A percentile compares a stretch with the other conserved stretches of the same genome.
These are phyloP conservation scores for Pogonocherus hispidulus DNA, from an alignment of 2,888 invertebrate genomes.

Conservation along the genomic window DNA sequence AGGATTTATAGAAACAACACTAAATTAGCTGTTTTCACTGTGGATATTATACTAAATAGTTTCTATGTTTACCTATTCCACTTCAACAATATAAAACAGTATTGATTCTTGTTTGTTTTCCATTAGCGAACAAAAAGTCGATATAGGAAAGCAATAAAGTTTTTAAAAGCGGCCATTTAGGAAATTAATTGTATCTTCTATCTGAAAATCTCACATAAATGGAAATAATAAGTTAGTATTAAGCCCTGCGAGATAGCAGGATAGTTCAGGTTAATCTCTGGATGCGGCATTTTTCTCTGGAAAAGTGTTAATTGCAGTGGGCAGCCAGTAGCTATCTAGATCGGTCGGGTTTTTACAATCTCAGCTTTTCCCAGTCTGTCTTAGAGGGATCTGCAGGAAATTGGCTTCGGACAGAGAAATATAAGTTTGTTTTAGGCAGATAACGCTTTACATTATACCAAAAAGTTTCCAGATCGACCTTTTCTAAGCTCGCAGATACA, in stretches of 20 bases:
- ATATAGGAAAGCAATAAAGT: constrained; percentile 62
- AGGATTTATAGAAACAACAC: too few species aligned
- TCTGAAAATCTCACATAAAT: constrained; percentile 44
- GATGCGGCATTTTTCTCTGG: constrained; percentile 45
- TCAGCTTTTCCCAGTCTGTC: constrained; percentile 56
- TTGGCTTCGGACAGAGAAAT: constrained; percentile 63
- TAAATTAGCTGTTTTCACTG: too few species aligned
- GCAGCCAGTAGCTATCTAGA: constrained; percentile 59
- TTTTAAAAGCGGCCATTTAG: constrained; percentile 59
- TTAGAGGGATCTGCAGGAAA: constrained; percentile 57
- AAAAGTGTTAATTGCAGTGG: constrained; percentile 61
- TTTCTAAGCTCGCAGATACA: constrained; percentile 54
- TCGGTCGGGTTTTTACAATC: constrained; percentile 60
- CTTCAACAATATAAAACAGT: neutral
- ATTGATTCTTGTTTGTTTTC: constrained; percentile 1
- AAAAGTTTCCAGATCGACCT: constrained; percentile 57
- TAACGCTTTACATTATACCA: constrained; percentile 60
- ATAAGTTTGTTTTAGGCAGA: constrained; percentile 64
- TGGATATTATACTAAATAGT: too few species aligned
- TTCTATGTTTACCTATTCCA: too few species aligned
- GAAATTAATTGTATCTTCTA: constrained; percentile 47
- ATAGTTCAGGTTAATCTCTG: constrained; percentile 45
- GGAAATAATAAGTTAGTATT: constrained; percentile 50
- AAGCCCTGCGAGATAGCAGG: constrained; percentile 42
- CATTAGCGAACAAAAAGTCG: constrained; percentile 46